Evolutionary conservation across 1,140 invertebrate genomes (phyloP).

Genomic region (fruit fly (Drosophila melanogaster)): Release_6_plus_ISO1_MT NT_033777.3:21949001-21949500

Average conservation of each 20-base stretch:
- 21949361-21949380: slow-evolving; percentile 35
- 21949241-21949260: not conserved
- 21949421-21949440: slow-evolving; percentile 46
- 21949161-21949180: slow-evolving; percentile 13
- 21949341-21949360: slow-evolving; percentile 35
- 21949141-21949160: slow-evolving; percentile 57
- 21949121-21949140: slow-evolving; percentile 69
- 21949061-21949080: slow-evolving; percentile 67
- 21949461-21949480: slow-evolving; percentile 68
- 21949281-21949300: not conserved
- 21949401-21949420: slow-evolving; percentile 2
- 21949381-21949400: slow-evolving; percentile 34
- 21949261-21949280: slow-evolving; percentile 22
- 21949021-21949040: slow-evolving; percentile 42
- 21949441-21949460: slow-evolving; percentile 77
- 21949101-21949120: slow-evolving; percentile 80
- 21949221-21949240: not conserved
- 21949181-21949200: not conserved
- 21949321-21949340: slow-evolving; percentile 38
- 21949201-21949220: not conserved
- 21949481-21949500: slow-evolving; percentile 43
- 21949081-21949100: slow-evolving; percentile 79
- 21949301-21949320: slow-evolving; percentile 3
- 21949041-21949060: slow-evolving; percentile 24
- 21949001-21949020: not conserved